phyloP scores from a whole-genome alignment of 2,888 invertebrate genomes.

The Cryptophagus acutangulus region DNA sequence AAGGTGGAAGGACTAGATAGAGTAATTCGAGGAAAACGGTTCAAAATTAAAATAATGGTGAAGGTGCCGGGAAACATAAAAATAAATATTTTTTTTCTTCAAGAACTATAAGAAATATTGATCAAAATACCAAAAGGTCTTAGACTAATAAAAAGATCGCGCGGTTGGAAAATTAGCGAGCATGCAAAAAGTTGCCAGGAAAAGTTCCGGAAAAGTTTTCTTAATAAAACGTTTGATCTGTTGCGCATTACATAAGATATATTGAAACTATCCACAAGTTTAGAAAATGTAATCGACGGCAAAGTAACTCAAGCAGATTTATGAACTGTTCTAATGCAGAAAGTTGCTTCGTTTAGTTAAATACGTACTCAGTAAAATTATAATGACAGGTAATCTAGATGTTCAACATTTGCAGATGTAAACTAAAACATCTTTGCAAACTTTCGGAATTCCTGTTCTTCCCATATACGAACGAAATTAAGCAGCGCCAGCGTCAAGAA shows the following conservation, averaged over 20 bases:
- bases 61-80: too few relatives aligned
- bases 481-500: constrained; percentile 30
- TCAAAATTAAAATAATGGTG: too few relatives aligned
- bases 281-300: constrained; percentile 29
- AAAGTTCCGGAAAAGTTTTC: constrained; percentile 12
- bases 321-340: constrained; percentile 35
- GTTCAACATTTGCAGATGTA: constrained; percentile 32
- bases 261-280: constrained; percentile 27
- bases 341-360: constrained; percentile 35
- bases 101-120: too few relatives aligned
- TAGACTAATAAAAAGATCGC: too few relatives aligned
- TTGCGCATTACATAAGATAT: constrained; percentile 21
- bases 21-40: too few relatives aligned
- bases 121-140: too few relatives aligned
- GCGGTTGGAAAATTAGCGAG: not conserved
- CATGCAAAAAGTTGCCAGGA: not conserved
- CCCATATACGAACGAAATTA: constrained; percentile 37
- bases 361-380: constrained; percentile 37
- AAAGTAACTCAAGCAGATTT: constrained; percentile 32
- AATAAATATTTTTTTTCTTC: too few relatives aligned
- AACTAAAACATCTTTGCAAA: constrained; percentile 28
- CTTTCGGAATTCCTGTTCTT: constrained; percentile 16
- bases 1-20: too few relatives aligned
- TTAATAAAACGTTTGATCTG: constrained; percentile 27
- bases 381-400: constrained; percentile 38